Evolutionary conservation across 2,113 vertebrate genomes (phyloP).

Genomic region (Cichladusa arquata): DNA sequence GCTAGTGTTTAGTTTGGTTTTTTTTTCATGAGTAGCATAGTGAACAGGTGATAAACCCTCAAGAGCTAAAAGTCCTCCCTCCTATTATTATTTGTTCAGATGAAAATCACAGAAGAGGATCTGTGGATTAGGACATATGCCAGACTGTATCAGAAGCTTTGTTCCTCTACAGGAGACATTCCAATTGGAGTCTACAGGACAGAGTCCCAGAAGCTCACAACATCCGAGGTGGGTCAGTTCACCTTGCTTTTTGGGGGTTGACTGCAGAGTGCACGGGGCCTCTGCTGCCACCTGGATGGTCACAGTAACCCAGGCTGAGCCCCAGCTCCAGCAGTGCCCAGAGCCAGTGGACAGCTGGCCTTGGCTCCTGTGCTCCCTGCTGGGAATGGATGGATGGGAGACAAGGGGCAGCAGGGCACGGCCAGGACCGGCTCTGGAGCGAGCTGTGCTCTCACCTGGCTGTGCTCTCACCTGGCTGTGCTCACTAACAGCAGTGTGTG

Average conservation of each 20-base stretch:
- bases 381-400: not conserved
- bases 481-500: not conserved
- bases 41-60: not conserved
- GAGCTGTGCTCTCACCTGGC: not conserved
- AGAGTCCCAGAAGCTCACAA: constrained; percentile 85
- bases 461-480: not conserved
- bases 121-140: constrained; percentile 93
- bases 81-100: constrained; percentile 70
- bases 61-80: not conserved
- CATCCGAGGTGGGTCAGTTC: constrained; percentile 81
- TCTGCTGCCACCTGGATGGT: not conserved
- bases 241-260: not conserved
- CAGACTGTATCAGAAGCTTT: constrained; percentile 93
- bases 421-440: not conserved
- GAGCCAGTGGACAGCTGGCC: not conserved
- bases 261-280: not conserved
- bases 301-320: not conserved
- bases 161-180: constrained; percentile 91
- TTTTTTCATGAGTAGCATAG: not conserved
- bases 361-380: not conserved
- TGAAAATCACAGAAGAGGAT: constrained; percentile 91
- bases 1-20: not conserved
- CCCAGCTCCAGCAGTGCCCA: not conserved
- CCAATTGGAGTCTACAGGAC: constrained; percentile 93
- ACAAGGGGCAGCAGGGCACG: not conserved